These are phyloP conservation scores for Poeciliopsis infans DNA, from an alignment of 2,797 vertebrate genomes.

Conservation along the genomic window DNA sequence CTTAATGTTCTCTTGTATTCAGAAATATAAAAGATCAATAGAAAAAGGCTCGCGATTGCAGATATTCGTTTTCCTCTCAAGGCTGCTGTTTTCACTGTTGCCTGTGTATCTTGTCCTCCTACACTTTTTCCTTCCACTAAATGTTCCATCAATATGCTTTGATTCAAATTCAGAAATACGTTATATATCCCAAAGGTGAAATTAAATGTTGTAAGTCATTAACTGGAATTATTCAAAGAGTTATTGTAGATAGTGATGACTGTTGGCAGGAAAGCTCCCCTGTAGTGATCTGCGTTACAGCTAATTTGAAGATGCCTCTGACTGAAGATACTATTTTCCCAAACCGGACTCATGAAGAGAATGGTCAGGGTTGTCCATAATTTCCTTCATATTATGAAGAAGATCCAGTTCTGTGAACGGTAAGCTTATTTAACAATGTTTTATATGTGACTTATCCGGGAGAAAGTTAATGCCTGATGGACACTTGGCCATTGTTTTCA, in stretches of 20 bases:
- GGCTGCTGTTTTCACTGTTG: background rate
- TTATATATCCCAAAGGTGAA: too few species aligned
- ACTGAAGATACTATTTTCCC: too few species aligned
- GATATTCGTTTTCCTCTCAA: background rate
- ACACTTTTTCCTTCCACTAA: background rate
- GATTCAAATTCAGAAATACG: background rate
- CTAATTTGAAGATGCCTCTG: too few species aligned
- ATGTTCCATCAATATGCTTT: background rate
- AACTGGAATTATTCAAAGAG: too few species aligned
- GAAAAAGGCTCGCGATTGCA: background rate
- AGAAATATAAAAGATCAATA: background rate
- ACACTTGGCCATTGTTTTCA: background rate
- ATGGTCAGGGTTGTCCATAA: too few species aligned
- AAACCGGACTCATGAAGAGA: too few species aligned
- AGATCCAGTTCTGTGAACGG: background rate
- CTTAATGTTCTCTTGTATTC: background rate
- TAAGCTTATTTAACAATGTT: background rate
- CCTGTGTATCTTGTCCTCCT: background rate
- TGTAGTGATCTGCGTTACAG: too few species aligned
- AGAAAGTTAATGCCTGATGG: background rate
- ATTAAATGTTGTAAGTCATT: too few species aligned
- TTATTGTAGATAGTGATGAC: too few species aligned
- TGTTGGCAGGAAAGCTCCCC: too few species aligned
- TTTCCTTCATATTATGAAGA: too few species aligned
- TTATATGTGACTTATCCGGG: background rate